Evolutionary conservation across 2,888 invertebrate genomes (phyloP).

Genomic region (Hydrotaea cyrtoneurina): DNA sequence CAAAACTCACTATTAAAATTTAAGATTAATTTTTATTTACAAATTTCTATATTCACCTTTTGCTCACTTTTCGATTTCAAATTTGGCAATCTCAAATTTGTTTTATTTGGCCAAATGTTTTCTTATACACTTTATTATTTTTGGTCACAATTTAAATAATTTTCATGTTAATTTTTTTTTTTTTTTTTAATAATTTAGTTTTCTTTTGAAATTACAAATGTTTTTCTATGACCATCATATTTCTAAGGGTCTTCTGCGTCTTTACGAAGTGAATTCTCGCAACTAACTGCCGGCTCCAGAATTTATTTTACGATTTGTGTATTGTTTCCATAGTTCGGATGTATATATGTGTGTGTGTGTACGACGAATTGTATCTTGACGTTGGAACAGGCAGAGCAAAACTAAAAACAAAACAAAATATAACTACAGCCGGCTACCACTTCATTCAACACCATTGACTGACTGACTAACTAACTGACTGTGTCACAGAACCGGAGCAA

Average conservation of each 20-base stretch:
- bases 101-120: neutral
- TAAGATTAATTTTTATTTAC: neutral
- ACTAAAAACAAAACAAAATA: neutral
- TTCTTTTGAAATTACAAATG: neutral
- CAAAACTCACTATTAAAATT: neutral
- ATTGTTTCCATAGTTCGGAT: neutral
- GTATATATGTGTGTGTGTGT: conserved; percentile 11
- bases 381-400: neutral
- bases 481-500: conserved; percentile 37
- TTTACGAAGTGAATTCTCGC: conserved; percentile 63
- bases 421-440: conserved; percentile 2
- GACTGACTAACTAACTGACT: neutral
- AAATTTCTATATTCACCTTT: neutral
- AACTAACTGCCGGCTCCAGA: conserved; percentile 65
- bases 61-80: neutral
- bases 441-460: conserved; percentile 3
- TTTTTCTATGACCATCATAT: conserved; percentile 10
- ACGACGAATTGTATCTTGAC: conserved; percentile 19
- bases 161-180: conserved; percentile 6
- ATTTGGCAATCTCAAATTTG: neutral
- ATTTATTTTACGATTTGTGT: conserved; percentile 45
- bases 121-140: neutral
- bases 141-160: conserved; percentile 6
- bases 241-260: conserved; percentile 48
- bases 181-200: neutral